Evolutionary conservation across 2,888 invertebrate genomes (phyloP).

Genomic region (Eupithecia insigniata): DNA sequence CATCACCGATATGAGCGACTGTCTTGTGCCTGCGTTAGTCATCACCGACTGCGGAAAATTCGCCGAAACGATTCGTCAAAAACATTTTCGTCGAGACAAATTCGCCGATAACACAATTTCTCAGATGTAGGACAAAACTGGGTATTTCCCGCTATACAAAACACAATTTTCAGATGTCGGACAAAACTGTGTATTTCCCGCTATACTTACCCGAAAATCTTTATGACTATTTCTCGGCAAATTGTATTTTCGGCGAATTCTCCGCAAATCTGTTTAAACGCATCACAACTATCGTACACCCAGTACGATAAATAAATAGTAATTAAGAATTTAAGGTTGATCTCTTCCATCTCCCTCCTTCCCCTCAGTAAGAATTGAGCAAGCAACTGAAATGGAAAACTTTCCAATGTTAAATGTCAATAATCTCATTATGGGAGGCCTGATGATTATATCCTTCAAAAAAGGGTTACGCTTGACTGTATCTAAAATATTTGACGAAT

Average conservation of each 20-base stretch:
- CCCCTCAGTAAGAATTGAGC: neutral
- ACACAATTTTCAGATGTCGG: no score
- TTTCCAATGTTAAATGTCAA: neutral
- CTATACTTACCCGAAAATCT: no score
- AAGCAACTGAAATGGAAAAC: neutral
- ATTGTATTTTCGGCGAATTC: no score
- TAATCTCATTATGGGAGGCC: neutral
- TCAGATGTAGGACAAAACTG: no score
- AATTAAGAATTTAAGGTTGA: neutral
- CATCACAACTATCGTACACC: no score
- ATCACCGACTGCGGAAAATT: no score
- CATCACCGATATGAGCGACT: constrained; percentile 57
- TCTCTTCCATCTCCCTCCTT: neutral
- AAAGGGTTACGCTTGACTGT: neutral
- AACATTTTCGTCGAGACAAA: no score
- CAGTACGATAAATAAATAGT: neutral
- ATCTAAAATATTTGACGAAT: neutral
- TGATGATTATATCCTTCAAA: neutral
- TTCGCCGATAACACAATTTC: no score
- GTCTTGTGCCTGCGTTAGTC: constrained; percentile 56
- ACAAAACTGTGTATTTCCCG: no score
- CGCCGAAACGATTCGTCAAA: no score
- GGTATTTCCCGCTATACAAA: no score
- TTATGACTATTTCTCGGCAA: no score
- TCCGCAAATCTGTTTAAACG: neutral